Conservation (phyloP, 2,113 vertebrate species). For the Colistium nudipinnis region DNA sequence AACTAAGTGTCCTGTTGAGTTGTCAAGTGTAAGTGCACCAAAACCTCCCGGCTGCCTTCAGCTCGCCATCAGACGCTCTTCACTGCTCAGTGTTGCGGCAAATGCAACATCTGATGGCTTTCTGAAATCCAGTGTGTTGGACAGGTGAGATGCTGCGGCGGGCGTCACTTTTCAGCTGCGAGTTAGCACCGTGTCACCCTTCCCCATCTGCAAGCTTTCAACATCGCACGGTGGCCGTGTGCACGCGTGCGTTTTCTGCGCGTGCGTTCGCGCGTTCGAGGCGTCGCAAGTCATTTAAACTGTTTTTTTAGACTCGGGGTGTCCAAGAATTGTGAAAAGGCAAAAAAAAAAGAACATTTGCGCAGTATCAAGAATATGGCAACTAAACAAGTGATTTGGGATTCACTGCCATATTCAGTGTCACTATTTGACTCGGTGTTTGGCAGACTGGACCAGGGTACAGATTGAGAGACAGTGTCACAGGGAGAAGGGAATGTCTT, state of each 20-base stretch:
- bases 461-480: conserved; percentile 77
- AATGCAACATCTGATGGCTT: conserved; percentile 83
- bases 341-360: conserved; percentile 70
- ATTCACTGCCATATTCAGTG: conserved; percentile 76
- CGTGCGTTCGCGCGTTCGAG: conserved; percentile 15
- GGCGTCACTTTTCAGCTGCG: conserved; percentile 79
- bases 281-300: conserved; percentile 38
- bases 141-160: conserved; percentile 83
- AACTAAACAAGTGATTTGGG: conserved; percentile 69
- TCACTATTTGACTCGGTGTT: conserved; percentile 76
- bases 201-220: conserved; percentile 82
- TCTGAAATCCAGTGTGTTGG: conserved; percentile 78
- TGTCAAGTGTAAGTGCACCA: conserved; percentile 67
- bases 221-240: conserved; percentile 14
- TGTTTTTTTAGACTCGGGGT: conserved; percentile 24
- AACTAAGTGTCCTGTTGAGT: conserved; percentile 74
- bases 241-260: conserved; percentile 15
- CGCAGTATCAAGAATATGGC: conserved; percentile 68
- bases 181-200: conserved; percentile 81
- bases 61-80: conserved; percentile 77
- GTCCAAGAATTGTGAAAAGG: conserved; percentile 48
- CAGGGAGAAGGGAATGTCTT: conserved; percentile 64
- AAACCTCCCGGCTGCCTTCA: conserved; percentile 55
- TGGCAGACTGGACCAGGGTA: conserved; percentile 69
- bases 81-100: conserved; percentile 82